Conservation (phyloP, 2,797 vertebrate species). For the Centropyge bicolor region DNA sequence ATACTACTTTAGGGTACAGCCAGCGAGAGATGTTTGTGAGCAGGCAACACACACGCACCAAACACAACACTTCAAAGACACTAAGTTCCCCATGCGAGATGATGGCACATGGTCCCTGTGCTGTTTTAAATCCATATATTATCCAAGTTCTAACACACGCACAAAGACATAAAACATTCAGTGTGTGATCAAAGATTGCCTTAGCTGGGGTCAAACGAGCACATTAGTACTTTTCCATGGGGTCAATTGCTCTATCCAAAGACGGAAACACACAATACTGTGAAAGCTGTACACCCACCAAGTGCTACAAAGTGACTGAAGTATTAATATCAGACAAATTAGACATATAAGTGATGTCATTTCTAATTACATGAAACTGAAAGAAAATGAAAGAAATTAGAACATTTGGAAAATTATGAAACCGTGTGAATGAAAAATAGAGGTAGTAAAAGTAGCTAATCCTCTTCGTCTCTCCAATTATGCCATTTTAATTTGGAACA, state of each 20-base stretch:
- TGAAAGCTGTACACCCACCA: constrained; percentile 16
- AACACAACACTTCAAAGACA: constrained; percentile 74
- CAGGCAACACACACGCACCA: constrained; percentile 17
- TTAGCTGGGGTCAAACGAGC: constrained; percentile 42
- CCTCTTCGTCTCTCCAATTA: constrained; percentile 5
- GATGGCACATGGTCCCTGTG: constrained; percentile 54
- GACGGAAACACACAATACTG: constrained; percentile 7
- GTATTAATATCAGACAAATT: constrained; percentile 6
- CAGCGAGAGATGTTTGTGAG: constrained; percentile 63
- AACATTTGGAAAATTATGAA: constrained; percentile 2
- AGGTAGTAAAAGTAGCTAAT: neutral
- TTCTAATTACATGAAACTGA: neutral
- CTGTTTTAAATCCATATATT: constrained; percentile 68
- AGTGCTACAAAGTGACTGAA: neutral
- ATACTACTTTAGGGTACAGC: constrained; percentile 77
- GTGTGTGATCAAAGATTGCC: constrained; percentile 52
- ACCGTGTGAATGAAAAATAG: constrained; percentile 5
- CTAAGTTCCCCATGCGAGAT: constrained; percentile 52
- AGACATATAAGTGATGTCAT: neutral
- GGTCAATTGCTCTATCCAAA: constrained; percentile 9
- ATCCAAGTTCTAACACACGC: constrained; percentile 32
- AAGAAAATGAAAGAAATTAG: neutral
- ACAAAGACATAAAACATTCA: constrained; percentile 27
- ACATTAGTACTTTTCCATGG: constrained; percentile 32
- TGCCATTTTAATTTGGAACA: constrained; percentile 3